Evolutionary conservation across 2,113 vertebrate genomes (phyloP).

Genomic region (Pseudorhombus dupliciocellatus): DNA sequence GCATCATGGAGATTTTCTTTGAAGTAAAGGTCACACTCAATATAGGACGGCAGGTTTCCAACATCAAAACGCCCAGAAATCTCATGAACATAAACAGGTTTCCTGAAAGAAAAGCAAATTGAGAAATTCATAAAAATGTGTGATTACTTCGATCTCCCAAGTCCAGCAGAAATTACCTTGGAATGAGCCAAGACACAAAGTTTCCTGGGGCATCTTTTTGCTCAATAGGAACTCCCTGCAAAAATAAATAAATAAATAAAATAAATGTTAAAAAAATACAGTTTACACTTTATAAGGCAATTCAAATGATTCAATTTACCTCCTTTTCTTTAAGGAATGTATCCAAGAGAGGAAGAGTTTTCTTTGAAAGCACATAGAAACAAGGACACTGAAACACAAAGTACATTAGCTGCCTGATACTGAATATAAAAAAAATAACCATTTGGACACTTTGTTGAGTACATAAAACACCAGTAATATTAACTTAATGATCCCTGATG

Average conservation of each 20-base stretch:
- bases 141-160: neutral
- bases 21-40: conserved; percentile 82
- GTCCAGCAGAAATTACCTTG: conserved; percentile 61
- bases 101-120: conserved; percentile 60
- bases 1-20: conserved; percentile 70
- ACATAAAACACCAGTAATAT: too few species aligned
- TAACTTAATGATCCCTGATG: too few species aligned
- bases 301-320: conserved; percentile 53
- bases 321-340: conserved; percentile 82
- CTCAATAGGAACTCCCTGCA: conserved; percentile 73
- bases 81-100: conserved; percentile 75
- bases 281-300: neutral
- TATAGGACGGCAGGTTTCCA: conserved; percentile 80
- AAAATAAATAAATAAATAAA: too few species aligned
- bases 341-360: conserved; percentile 75
- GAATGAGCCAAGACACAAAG: conserved; percentile 84
- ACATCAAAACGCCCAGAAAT: conserved; percentile 85
- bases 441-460: neutral
- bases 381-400: conserved; percentile 82
- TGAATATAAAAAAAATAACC: neutral
- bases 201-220: conserved; percentile 83
- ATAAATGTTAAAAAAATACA: neutral
- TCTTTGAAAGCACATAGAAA: conserved; percentile 82
- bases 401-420: neutral
- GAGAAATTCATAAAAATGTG: neutral